Base-by-base conservation (phyloP, 2,113 vertebrate species). In the Alethe diademata region DNA sequence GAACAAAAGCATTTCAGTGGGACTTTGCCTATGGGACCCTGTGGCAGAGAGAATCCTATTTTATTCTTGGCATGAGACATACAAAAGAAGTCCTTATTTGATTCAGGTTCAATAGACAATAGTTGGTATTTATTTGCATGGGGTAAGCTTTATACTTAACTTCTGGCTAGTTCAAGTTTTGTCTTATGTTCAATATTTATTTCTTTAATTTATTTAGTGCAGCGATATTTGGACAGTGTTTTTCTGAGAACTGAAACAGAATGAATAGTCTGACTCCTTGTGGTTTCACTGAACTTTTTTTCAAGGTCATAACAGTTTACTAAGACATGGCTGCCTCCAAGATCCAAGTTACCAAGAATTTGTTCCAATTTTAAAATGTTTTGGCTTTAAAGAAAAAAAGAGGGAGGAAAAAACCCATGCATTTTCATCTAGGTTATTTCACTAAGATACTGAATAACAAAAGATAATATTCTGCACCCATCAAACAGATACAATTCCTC, bases 101-200 rank as follows among this genome's bases (percentile, higher is more conserved):
- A 82, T 94, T 96, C 88, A 95, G 79, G 75, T 95, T 94, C 89
- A 90, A 83, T 91, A 96, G 92, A 84, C 56, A 94, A 62, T 91
- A 62, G 56, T 80, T 87, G 64, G 51, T 87, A 75, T 50, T 78
- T 91, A 69, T 80, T 95, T 95, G 50, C 74, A 69, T 81, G 53
- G 48, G 17, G 17, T 88, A 78, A 88, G 47, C 40, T 58, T 56
- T 58, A 4, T 71, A 35, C 75, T 90, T 86, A 84, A 90, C 48
- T 88, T 86, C 57, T 81, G 76, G 33, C 60, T 42, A 14, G 43
- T 47, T 81, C 40, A 70, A 36, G 33, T 73, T 95, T 91, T 90
- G 60, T 64, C 50, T 86, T 47, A 58, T 78, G 38, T 91, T 95
- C 69, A 62, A 11, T 92, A 91, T 92, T 93, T 79, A 86, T 78